Evolutionary conservation across 2,888 invertebrate genomes (phyloP), one percentile per base, ranked within the genome.

Genomic region (Diaperis boleti): DNA sequence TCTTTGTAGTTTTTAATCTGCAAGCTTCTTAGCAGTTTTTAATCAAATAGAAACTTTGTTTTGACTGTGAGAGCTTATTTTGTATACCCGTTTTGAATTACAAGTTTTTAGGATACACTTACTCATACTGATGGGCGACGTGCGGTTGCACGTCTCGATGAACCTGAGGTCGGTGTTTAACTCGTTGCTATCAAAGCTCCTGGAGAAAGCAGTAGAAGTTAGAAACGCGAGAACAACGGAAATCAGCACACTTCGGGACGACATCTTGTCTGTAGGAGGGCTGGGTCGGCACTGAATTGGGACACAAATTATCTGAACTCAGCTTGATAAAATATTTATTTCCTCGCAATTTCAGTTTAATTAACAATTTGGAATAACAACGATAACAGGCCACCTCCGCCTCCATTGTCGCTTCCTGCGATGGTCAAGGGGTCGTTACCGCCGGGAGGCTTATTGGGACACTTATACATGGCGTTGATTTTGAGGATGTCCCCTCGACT

Each of bases 401-500:
- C n/a, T n/a, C n/a, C 18, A 7, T 22, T 17, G 29, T 20, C 42
- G 37, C 14, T 35, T 3, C 20, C 22, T 10, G 33, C 33, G 6
- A 10, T 33, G n/a, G 33, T 13, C 11, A 11, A 5, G n/a, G 33
- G 11, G 10, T 15, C 42, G 35, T 35, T 29, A 0, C 42, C 45
- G 3, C 59, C 59, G 6, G 68, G 63, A 3, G 71, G n/a, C n/a
- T n/a, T 72, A 22, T 76, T 72, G 4, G 76, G 74, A 60, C 92
- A 92, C n/a, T n/a, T n/a, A n/a, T 93, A 93, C 92, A 93, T 92
- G 59, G 83, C 82, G 71, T 90, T 89, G 8, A 93, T 81, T 79
- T 93, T 93, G 65, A 84, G 85, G 6, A 92, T 85, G 73, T 93
- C 92, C 0, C 85, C 86, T 10, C 85, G 82, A 60, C 92, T 92